Percentiles rank a stretch among this genome's conserved stretches.
phyloP scores from a whole-genome alignment of 1,140 invertebrate species.

The Aphis craccivora region DNA sequence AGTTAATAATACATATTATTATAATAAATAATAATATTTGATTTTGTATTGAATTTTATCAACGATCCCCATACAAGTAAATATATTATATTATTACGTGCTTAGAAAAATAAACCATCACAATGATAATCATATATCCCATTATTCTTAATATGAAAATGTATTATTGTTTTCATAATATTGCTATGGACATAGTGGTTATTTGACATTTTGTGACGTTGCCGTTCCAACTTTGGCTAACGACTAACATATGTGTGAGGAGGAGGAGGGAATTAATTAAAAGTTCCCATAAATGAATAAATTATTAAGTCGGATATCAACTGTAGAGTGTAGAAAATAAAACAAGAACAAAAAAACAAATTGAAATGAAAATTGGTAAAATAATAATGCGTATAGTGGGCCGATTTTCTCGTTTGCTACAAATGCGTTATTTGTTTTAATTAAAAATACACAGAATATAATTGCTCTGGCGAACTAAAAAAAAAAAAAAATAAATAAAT shows the following conservation, averaged over 20 bases:
- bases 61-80: background rate
- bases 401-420: background rate
- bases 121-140: background rate
- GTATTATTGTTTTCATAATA: background rate
- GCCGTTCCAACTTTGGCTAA: background rate
- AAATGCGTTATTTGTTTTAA: conserved; percentile 42
- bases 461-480: background rate
- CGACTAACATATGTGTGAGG: background rate
- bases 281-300: conserved; percentile 2
- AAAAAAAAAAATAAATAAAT: conserved; percentile 24
- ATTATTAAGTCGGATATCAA: background rate
- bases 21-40: background rate
- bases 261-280: background rate
- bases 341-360: background rate
- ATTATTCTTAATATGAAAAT: background rate
- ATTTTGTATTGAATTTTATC: no score
- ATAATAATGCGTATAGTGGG: background rate
- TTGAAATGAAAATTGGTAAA: conserved; percentile 36
- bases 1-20: background rate
- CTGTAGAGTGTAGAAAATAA: background rate
- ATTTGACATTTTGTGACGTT: background rate
- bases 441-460: conserved; percentile 39
- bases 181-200: background rate
- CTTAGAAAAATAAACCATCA: background rate
- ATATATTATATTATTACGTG: background rate